Conservation (phyloP, 2,797 vertebrate species). For the Oophaga sylvatica region DNA sequence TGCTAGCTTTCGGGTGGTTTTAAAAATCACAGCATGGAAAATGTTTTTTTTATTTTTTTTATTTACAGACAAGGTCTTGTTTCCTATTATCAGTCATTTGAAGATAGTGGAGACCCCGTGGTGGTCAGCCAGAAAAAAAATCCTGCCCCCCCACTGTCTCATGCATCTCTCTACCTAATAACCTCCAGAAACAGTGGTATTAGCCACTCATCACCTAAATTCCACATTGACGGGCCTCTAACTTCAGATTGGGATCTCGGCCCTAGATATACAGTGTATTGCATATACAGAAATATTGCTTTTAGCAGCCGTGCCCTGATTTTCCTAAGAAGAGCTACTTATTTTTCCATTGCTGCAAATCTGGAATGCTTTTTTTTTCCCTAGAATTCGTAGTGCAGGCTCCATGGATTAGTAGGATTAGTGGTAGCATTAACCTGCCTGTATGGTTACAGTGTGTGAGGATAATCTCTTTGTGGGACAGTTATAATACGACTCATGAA, state of each 20-base stretch:
- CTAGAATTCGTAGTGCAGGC: conserved; percentile 1
- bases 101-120: neutral
- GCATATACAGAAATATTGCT: neutral
- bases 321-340: neutral
- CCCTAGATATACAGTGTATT: neutral
- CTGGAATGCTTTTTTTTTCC: neutral
- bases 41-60: too few relatives aligned
- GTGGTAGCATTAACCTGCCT: conserved; percentile 11
- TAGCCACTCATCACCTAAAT: neutral
- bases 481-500: conserved; percentile 26
- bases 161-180: neutral
- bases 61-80: neutral
- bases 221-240: neutral
- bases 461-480: conserved; percentile 31
- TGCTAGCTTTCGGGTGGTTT: neutral
- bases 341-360: neutral
- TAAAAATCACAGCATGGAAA: neutral
- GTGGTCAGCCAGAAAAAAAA: neutral
- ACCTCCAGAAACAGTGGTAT: neutral
- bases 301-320: neutral
- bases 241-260: neutral
- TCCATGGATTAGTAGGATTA: conserved; percentile 23
- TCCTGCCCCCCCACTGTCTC: neutral
- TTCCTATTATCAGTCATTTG: neutral
- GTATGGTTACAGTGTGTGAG: conserved; percentile 28